These are phyloP conservation scores for Hydraecia micacea DNA, from an alignment of 2,888 invertebrate species.

Conservation along the genomic window DNA sequence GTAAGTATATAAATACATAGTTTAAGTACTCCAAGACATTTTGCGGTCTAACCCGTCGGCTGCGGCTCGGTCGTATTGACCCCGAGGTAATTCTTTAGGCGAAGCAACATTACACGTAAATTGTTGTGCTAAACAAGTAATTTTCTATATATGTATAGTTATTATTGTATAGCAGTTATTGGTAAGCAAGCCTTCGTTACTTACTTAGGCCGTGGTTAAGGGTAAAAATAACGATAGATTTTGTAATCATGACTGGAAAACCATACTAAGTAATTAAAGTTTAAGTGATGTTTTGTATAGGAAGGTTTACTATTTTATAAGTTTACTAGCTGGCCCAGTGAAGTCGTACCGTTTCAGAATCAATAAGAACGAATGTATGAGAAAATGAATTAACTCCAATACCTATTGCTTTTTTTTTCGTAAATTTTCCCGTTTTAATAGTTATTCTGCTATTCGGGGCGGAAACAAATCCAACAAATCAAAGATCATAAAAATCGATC, in stretches of 20 bases:
- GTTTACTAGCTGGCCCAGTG: background rate
- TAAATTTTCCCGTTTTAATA: no score
- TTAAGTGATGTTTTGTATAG: background rate
- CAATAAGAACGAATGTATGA: no score
- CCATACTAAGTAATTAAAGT: background rate
- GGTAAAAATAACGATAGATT: background rate
- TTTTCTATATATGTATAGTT: constrained; percentile 30
- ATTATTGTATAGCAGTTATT: background rate
- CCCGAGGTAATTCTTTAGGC: constrained; percentile 46
- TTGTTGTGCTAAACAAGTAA: constrained; percentile 50
- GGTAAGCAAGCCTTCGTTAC: background rate
- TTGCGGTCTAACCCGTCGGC: constrained; percentile 54
- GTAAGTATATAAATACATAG: constrained; percentile 32
- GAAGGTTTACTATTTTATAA: no score
- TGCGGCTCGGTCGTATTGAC: constrained; percentile 52
- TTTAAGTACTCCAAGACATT: constrained; percentile 43
- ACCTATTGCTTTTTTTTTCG: no score
- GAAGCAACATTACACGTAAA: constrained; percentile 51
- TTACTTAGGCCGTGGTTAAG: background rate
- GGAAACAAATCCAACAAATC: no score
- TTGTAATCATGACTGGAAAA: background rate
- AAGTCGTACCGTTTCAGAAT: no score
- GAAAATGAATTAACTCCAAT: no score
- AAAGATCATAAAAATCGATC: no score
- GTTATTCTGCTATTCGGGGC: no score